Evolutionary conservation across 2,888 invertebrate species (phyloP).

Genomic region (Heliconius cydno): DNA sequence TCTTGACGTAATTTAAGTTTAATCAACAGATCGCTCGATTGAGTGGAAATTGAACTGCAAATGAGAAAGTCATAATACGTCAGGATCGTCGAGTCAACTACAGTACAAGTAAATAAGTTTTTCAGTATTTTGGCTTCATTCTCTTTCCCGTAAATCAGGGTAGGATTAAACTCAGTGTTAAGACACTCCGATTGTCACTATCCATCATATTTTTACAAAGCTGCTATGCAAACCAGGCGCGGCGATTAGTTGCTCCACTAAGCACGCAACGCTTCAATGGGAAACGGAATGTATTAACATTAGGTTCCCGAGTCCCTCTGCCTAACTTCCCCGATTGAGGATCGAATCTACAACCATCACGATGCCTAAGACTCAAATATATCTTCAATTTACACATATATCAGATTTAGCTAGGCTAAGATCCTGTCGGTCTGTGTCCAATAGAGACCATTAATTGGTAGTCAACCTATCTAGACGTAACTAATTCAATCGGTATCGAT

Average conservation of each 20-base stretch:
- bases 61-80: not conserved
- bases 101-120: not conserved
- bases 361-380: no score
- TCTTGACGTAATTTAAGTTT: slow-evolving; percentile 5
- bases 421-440: not conserved
- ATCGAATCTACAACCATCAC: not conserved
- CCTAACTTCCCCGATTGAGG: not conserved
- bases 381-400: not conserved
- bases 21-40: slow-evolving; percentile 6
- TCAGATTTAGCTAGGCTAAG: not conserved
- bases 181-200: not conserved
- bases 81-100: not conserved
- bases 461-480: slow-evolving; percentile 7
- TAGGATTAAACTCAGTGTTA: not conserved
- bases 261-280: no score
- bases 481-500: slow-evolving; percentile 14
- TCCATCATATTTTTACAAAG: not conserved
- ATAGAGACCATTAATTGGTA: not conserved
- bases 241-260: no score
- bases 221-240: no score
- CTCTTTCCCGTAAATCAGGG: not conserved
- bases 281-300: no score
- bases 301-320: no score
- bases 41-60: slow-evolving; percentile 6
- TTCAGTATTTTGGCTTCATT: not conserved